These are phyloP conservation scores for Carcinoscorpius rotundicauda DNA, from an alignment of 1,140 invertebrate species.

Conservation along the genomic window DNA sequence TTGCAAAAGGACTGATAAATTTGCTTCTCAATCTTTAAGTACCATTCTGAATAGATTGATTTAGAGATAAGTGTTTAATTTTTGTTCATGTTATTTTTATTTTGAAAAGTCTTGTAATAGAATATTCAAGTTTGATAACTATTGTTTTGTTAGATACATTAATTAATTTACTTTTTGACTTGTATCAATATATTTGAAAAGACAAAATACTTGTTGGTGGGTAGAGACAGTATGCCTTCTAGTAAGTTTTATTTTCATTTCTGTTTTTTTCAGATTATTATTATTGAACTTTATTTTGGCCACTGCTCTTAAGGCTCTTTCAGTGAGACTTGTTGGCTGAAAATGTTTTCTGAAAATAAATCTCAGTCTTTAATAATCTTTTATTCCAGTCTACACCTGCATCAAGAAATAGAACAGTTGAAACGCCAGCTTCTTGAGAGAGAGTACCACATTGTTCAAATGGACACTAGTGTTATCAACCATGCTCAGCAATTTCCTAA, in stretches of 20 bases:
- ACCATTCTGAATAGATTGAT: too few relatives aligned
- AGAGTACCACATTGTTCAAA: conserved; percentile 65
- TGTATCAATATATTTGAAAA: too few relatives aligned
- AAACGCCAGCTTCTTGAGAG: conserved; percentile 63
- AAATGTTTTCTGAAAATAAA: background rate
- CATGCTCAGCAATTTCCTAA: conserved; percentile 60
- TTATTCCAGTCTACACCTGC: conserved; percentile 51
- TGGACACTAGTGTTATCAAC: conserved; percentile 72
- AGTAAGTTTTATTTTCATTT: conserved; percentile 10
- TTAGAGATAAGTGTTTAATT: too few relatives aligned
- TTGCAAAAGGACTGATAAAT: too few relatives aligned
- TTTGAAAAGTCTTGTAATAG: too few relatives aligned
- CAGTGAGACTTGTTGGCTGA: background rate
- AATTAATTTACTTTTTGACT: too few relatives aligned
- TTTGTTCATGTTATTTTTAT: too few relatives aligned
- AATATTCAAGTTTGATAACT: too few relatives aligned
- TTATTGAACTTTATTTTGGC: background rate
- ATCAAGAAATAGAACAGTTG: conserved; percentile 75
- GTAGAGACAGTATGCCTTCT: background rate
- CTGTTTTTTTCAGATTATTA: background rate
- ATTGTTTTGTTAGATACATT: too few relatives aligned
- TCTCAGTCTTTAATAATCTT: background rate
- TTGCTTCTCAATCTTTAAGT: too few relatives aligned
- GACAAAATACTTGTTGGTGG: too few relatives aligned
- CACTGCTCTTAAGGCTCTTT: background rate